Base-by-base conservation (phyloP, 2,797 vertebrate genomes). In the Falco cherrug region DNA sequence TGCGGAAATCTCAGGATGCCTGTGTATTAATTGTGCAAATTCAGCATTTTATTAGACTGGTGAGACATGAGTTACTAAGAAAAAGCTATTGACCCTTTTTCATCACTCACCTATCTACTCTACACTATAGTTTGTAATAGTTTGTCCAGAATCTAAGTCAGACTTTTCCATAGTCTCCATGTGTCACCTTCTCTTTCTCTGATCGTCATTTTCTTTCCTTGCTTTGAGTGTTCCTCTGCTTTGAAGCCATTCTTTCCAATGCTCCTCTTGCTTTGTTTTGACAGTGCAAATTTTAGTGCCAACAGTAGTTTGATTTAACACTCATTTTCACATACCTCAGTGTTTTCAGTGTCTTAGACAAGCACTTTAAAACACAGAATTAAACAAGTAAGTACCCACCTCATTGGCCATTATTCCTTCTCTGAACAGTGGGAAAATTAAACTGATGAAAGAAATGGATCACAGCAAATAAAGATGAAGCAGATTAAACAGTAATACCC, bases 381-480 rank as follows among this genome's bases (percentile, higher is more conserved):
- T 65, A 87, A 50, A 81, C 41, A 77, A 79, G 24, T 31, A 90
- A 91, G 47, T 81, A 76, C 53, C 17, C 79, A 84, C 39, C 67
- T 91, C 75, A 45, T 20, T 69, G 60, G 43, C 54, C 41, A 45
- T 88, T 93, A 94, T 6, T 74, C 31, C 63, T 89, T 61, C 63
- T 91, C 90, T 84, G 64, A 80, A 68, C 33, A 90, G 80, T 47
- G 84, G 74, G 59, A 92, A 78, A 95, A 90, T 79, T 67, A 81
- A 96, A 68, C 50, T 47, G 54, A 73, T 85, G 43, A 90, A 92
- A 84, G 48, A 85, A 95, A 84, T 25, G 11, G 20, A 86, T 78
- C 77, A 91, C 56, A 89, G 28, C 56, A 86, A 84, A 89, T 76
- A 90, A 88, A 85, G 57, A 67, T 61, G 64, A 85, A 84, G 41